Base-by-base conservation (phyloP, 1,140 invertebrate genomes). In the Micrasema longulum region DNA sequence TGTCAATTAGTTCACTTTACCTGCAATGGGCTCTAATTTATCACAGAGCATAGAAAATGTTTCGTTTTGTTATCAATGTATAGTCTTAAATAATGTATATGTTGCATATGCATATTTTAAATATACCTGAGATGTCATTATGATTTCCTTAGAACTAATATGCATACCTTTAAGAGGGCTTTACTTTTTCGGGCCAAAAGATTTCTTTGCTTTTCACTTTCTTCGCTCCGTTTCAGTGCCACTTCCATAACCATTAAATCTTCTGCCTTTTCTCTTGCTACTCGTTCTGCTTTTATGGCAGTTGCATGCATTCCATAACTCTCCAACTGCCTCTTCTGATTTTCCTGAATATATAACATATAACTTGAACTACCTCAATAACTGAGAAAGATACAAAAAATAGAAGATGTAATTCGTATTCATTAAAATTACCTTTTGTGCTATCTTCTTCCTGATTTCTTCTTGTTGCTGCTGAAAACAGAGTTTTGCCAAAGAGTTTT, bases 101-200 rank as follows among this genome's bases (percentile, higher is more conserved):
- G n/a, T n/a, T n/a, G n/a, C n/a, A n/a, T n/a, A n/a, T n/a, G n/a
- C n/a, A n/a, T n/a, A n/a, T n/a, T n/a, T n/a, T n/a, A n/a, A n/a
- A n/a, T n/a, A n/a, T n/a, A n/a, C n/a, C n/a, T n/a, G n/a, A n/a
- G n/a, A n/a, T n/a, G n/a, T n/a, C n/a, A n/a, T n/a, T n/a, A n/a
- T n/a, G n/a, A n/a, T n/a, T n/a, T n/a, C n/a, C n/a, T n/a, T n/a
- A n/a, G n/a, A n/a, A n/a, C n/a, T n/a, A n/a, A n/a, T n/a, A n/a
- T n/a, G n/a, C n/a, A n/a, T n/a, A 75, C 73, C 55, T 71, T 55
- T 35, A 75, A 38, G 6, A 75, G 69, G 16, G 71, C 18, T 71
- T 69, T 75, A 45, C 73, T 62, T 64, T 57, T 62, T 38, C 48
- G 36, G 6, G 67, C 45, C 20, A 75, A 23, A 9, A 71, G 18